Percentiles rank a stretch among this genome's conserved stretches.
Conservation (phyloP, 2,888 invertebrate species). For the Pristionchus fissidentatus region DNA sequence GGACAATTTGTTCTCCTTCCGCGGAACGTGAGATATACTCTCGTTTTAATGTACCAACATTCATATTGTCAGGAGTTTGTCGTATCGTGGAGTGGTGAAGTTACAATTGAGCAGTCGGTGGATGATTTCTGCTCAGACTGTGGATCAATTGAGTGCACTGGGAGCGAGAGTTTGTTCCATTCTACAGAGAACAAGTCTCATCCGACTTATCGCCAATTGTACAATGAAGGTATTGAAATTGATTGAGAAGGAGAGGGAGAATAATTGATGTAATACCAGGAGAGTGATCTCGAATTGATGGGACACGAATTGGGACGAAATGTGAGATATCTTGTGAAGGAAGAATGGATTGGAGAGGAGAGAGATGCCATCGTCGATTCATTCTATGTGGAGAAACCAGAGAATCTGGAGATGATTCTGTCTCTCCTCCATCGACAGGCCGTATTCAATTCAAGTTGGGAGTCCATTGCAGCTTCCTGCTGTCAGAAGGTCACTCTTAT, state of each 20-base stretch:
- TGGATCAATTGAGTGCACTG: not conserved
- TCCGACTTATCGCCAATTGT: constrained; percentile 16
- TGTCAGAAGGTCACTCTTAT: not conserved
- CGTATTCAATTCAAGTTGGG: constrained; percentile 29
- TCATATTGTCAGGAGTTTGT: not conserved
- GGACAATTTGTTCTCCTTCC: not conserved
- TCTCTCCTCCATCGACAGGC: constrained; percentile 34
- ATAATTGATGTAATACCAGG: not conserved
- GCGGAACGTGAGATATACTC: not conserved
- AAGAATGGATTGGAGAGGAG: not conserved
- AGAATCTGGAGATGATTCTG: not conserved
- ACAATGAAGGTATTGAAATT: constrained; percentile 6
- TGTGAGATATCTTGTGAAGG: not conserved
- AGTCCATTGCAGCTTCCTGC: constrained; percentile 20
- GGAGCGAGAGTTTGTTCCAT: constrained; percentile 1
- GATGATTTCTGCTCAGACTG: constrained; percentile 11
- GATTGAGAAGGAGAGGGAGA: not conserved
- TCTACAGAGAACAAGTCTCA: constrained; percentile 14
- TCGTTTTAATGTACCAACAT: not conserved
- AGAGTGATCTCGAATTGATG: constrained; percentile 2
- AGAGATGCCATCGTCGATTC: constrained; percentile 23
- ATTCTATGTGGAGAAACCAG: not conserved
- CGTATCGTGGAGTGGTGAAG: not conserved
- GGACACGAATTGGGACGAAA: not conserved
- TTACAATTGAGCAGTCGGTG: constrained; percentile 21